phyloP scores from a whole-genome alignment of 2,797 vertebrate genomes.

The Tympanoctomys barrerae region DNA sequence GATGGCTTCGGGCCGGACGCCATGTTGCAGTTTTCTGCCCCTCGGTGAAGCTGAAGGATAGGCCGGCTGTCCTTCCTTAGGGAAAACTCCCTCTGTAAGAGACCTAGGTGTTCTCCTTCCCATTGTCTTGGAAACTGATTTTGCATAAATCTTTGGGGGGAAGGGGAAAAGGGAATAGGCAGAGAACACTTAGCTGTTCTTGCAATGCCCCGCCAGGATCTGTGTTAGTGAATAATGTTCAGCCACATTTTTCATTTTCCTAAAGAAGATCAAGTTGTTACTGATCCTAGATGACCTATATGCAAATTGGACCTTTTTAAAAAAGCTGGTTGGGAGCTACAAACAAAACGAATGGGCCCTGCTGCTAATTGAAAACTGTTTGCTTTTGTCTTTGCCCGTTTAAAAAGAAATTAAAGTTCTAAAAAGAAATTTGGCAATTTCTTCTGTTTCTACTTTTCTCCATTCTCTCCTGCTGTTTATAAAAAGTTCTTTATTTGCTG shows the following conservation, averaged over 20 bases:
- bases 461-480: neutral
- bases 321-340: slow-evolving; percentile 8
- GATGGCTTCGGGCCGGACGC: neutral
- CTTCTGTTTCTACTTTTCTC: slow-evolving; percentile 59
- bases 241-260: slow-evolving; percentile 26
- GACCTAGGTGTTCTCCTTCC: slow-evolving; percentile 47
- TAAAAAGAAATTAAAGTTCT: slow-evolving; percentile 75
- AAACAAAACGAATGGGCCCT: slow-evolving; percentile 51
- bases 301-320: slow-evolving; percentile 60
- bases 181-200: neutral
- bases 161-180: neutral
- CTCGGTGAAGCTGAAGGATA: neutral
- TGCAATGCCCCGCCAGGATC: slow-evolving; percentile 16
- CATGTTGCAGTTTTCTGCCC: neutral
- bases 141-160: slow-evolving; percentile 14
- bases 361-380: slow-evolving; percentile 51
- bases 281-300: slow-evolving; percentile 64
- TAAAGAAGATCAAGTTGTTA: slow-evolving; percentile 69
- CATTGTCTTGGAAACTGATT: slow-evolving; percentile 64
- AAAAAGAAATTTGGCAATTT: slow-evolving; percentile 66
- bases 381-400: slow-evolving; percentile 73
- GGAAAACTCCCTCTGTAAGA: neutral
- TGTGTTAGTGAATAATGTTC: slow-evolving; percentile 20
- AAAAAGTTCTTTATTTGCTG: neutral
- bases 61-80: neutral